phyloP scores from a whole-genome alignment of 2,888 invertebrate genomes.

The Lagria hirta region DNA sequence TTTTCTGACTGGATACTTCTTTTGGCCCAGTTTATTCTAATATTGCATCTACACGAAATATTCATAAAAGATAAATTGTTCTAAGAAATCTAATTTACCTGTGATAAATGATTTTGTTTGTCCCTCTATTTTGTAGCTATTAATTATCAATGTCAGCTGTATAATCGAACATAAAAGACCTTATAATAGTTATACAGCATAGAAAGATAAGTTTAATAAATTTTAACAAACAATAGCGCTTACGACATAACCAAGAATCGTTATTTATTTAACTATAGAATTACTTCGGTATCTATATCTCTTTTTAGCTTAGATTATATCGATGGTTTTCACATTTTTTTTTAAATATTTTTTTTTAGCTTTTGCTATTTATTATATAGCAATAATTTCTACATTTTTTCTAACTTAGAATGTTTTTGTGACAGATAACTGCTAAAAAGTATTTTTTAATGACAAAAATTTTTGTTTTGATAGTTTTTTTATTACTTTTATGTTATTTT shows the following conservation, averaged over 20 bases:
- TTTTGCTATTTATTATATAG: neutral
- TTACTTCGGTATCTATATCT: too few relatives aligned
- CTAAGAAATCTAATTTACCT: slow-evolving; percentile 30
- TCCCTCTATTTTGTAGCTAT: slow-evolving; percentile 35
- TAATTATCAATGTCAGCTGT: slow-evolving; percentile 37
- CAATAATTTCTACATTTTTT: too few relatives aligned
- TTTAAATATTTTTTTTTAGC: neutral
- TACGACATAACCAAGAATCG: slow-evolving; percentile 22
- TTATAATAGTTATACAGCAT: slow-evolving; percentile 27
- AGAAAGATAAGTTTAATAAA: slow-evolving; percentile 29
- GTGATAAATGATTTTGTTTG: slow-evolving; percentile 36
- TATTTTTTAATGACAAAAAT: neutral
- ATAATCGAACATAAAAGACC: slow-evolving; percentile 36
- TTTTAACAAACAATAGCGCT: slow-evolving; percentile 21
- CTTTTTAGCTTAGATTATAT: too few relatives aligned
- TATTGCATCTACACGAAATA: slow-evolving; percentile 1
- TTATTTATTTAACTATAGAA: too few relatives aligned
- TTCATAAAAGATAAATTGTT: slow-evolving; percentile 19
- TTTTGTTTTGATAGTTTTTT: neutral
- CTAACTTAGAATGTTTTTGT: neutral
- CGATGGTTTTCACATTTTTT: neutral
- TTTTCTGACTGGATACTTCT: slow-evolving; percentile 18
- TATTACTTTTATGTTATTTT: too few relatives aligned
- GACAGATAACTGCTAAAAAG: neutral
- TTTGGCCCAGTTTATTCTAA: slow-evolving; percentile 23